Evolutionary conservation across 2,113 vertebrate genomes (phyloP), one percentile per base, ranked within the genome.

Genomic region (Hydrochoerus hydrochaeris): DNA sequence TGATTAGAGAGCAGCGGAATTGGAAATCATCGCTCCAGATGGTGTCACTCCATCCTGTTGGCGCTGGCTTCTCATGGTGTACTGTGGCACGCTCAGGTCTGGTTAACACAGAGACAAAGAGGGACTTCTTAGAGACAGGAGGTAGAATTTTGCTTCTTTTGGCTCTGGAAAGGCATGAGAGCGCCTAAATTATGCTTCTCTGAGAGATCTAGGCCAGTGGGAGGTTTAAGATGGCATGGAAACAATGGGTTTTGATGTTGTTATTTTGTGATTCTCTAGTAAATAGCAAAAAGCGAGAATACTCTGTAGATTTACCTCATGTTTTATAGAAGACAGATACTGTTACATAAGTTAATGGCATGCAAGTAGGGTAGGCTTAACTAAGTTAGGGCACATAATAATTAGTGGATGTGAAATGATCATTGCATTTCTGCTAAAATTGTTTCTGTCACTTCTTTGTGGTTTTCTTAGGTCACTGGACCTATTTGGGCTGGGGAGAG

Each of bases 401-500:
- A 80, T 78, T 57, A 95, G n/a, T 97, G 80, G 54, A 58, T 96
- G 35, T 92, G 83, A 62, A 98, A 41, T 96, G 46, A 96, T 83
- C 52, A 98, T 96, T 93, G 96, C 86, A 92, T 96, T 98, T 73
- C 62, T 97, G 97, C 98, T 98, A 95, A 98, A 98, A 95, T 97
- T 97, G 5, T 97, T 89, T 98, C 95, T 98, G 92, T 98, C 95
- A 98, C 97, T 97, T 98, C 28, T 98, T 98, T 99, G 98, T 98
- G 98, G 98, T 99, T 98, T 98, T 98, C 98, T 98, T 99, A 99
- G 99, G 99, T 99, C 99, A 99, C 99, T 99, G 99, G 99, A 99
- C 98, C 98, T 99, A 99, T 99, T 99, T 99, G 98, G 99, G 99
- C 99, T 99, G 99, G 99, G 99, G 99, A 98, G 99, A 99, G 92